Evolutionary conservation across 2,888 invertebrate genomes (phyloP).

Genomic region (Epistrophe grossulariae): DNA sequence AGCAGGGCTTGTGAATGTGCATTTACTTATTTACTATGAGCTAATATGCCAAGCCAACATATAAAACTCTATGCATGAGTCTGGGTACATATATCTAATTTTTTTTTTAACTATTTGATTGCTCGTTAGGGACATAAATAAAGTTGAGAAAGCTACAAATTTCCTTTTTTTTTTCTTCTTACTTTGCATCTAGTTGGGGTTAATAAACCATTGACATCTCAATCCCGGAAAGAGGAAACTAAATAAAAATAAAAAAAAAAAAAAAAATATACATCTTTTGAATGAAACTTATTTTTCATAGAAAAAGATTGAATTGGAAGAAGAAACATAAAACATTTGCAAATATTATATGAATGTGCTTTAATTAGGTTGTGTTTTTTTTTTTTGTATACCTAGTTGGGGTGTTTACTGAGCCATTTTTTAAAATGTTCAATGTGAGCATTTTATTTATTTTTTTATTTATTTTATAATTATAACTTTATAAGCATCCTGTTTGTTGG

Average conservation of each 20-base stretch:
- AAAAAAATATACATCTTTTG: not conserved
- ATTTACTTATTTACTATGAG: not conserved
- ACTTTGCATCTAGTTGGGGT: not conserved
- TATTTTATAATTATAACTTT: not conserved
- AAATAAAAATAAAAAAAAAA: not conserved
- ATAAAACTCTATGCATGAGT: not conserved
- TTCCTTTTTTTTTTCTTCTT: not conserved
- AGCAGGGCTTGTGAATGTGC: not conserved
- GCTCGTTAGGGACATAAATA: constrained; percentile 22
- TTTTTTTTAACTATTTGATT: constrained; percentile 31
- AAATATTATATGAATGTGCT: not conserved
- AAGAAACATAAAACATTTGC: not conserved
- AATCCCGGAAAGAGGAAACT: constrained; percentile 25
- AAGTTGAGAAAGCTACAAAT: constrained; percentile 19
- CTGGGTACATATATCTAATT: not conserved
- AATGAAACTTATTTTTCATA: not conserved
- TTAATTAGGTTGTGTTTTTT: constrained; percentile 11
- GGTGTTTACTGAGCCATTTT: not conserved
- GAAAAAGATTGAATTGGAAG: not conserved
- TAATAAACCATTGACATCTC: constrained; percentile 7
- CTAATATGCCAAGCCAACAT: not conserved
- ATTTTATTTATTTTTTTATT: not conserved
- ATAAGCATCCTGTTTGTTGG: not conserved
- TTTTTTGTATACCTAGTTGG: not conserved
- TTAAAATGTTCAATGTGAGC: not conserved